Conservation (phyloP, 2,797 vertebrate species). For the Linurgus olivaceus region DNA sequence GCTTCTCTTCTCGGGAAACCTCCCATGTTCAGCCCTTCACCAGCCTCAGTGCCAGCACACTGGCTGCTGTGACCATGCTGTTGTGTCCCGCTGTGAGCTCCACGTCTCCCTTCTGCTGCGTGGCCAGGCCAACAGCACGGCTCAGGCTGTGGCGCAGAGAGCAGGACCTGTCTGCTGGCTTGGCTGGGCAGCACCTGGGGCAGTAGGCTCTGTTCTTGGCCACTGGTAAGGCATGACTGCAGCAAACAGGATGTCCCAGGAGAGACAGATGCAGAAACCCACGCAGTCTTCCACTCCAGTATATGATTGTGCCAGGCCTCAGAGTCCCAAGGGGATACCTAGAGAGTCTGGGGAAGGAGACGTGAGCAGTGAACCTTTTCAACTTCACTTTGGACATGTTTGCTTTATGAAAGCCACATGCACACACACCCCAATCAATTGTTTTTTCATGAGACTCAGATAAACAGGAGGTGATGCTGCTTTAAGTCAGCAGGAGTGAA, state of each 20-base stretch:
- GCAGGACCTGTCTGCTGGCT: background rate
- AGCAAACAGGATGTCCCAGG: fast-evolving
- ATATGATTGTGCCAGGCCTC: background rate
- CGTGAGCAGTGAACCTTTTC: background rate
- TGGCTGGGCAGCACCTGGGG: background rate
- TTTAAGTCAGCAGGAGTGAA: background rate
- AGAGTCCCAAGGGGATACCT: background rate
- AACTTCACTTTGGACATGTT: background rate
- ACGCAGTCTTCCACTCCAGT: fast-evolving
- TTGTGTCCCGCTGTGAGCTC: background rate
- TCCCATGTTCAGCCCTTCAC: background rate
- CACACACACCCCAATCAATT: background rate
- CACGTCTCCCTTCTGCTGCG: background rate
- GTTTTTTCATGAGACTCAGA: background rate
- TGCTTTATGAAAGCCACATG: background rate
- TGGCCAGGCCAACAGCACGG: fast-evolving
- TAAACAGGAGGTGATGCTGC: background rate
- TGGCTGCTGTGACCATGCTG: fast-evolving
- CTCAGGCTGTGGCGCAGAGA: background rate
- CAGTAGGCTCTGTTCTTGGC: fast-evolving
- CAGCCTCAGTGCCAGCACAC: background rate
- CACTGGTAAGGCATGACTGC: background rate
- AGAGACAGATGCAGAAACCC: background rate
- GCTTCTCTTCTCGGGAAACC: background rate
- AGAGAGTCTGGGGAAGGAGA: background rate